Evolutionary conservation across 2,797 vertebrate genomes (phyloP).

Genomic region (Sorex maritimensis): DNA sequence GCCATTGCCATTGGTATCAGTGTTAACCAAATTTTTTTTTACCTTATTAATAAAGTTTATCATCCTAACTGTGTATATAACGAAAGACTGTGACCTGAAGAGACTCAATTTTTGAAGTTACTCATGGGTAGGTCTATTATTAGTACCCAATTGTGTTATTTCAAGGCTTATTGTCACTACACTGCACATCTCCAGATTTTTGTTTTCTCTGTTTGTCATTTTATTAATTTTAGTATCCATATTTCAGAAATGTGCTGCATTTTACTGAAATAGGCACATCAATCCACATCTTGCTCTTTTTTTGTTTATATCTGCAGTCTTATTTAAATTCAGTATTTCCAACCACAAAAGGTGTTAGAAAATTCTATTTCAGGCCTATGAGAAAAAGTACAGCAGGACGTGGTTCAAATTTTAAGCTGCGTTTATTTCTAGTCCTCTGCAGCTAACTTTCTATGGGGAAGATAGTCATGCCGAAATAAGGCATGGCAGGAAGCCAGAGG

Average conservation of each 20-base stretch:
- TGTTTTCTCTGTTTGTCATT: constrained; percentile 67
- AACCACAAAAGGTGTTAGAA: constrained; percentile 82
- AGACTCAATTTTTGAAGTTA: not conserved
- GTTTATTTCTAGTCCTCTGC: constrained; percentile 64
- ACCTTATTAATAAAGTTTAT: constrained; percentile 44
- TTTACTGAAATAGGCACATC: constrained; percentile 77
- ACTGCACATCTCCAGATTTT: constrained; percentile 3
- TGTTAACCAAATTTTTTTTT: not conserved
- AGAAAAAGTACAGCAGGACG: constrained; percentile 66
- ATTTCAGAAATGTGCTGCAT: constrained; percentile 60
- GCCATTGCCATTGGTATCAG: not conserved
- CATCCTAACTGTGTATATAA: constrained; percentile 3
- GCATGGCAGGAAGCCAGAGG: not conserved
- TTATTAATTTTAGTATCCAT: constrained; percentile 77
- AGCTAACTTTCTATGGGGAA: constrained; percentile 28
- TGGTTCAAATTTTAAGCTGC: constrained; percentile 66
- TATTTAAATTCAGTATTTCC: constrained; percentile 77
- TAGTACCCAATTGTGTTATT: constrained; percentile 18
- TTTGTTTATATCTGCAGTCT: constrained; percentile 70
- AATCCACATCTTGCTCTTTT: constrained; percentile 73
- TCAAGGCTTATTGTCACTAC: constrained; percentile 55
- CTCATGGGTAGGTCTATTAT: constrained; percentile 35
- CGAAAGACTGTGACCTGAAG: constrained; percentile 13
- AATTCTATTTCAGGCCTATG: constrained; percentile 76
- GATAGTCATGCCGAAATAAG: not conserved